These are phyloP conservation scores for Ariolimax columbianus DNA, from an alignment of 2,888 invertebrate species.

Conservation along the genomic window DNA sequence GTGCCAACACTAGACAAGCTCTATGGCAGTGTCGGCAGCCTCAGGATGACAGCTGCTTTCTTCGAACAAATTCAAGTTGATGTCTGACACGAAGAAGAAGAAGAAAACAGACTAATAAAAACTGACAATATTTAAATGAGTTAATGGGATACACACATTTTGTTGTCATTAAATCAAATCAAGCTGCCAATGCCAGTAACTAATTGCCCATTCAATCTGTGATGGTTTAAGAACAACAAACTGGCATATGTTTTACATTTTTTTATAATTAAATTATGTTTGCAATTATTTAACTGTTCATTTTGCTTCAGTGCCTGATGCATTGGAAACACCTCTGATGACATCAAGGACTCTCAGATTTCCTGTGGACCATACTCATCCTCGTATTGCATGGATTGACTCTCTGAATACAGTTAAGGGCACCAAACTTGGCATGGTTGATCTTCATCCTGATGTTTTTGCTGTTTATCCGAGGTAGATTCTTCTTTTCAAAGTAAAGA, in stretches of 20 bases:
- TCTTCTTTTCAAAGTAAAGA: not conserved
- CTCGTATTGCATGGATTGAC: conserved; percentile 79
- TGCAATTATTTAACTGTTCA: not conserved
- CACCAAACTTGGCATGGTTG: conserved; percentile 86
- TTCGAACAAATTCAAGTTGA: no score
- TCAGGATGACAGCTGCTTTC: no score
- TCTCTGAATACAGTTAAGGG: conserved; percentile 71
- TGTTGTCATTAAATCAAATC: no score
- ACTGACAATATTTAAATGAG: no score
- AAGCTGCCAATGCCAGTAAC: no score
- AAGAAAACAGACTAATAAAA: no score
- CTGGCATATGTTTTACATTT: not conserved
- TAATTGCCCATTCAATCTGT: no score
- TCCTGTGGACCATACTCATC: conserved; percentile 60
- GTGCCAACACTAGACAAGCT: no score
- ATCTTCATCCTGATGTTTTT: conserved; percentile 93
- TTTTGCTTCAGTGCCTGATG: not conserved
- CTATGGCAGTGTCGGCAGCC: no score
- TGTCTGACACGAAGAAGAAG: no score
- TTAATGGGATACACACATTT: no score
- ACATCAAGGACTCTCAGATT: conserved; percentile 69
- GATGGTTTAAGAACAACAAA: no score
- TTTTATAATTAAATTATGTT: not conserved
- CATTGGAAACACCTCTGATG: conserved; percentile 64
- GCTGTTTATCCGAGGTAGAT: conserved; percentile 86